These are phyloP conservation scores for Rhamphomyia laevipes DNA, from an alignment of 2,888 invertebrate species.

Conservation along the genomic window DNA sequence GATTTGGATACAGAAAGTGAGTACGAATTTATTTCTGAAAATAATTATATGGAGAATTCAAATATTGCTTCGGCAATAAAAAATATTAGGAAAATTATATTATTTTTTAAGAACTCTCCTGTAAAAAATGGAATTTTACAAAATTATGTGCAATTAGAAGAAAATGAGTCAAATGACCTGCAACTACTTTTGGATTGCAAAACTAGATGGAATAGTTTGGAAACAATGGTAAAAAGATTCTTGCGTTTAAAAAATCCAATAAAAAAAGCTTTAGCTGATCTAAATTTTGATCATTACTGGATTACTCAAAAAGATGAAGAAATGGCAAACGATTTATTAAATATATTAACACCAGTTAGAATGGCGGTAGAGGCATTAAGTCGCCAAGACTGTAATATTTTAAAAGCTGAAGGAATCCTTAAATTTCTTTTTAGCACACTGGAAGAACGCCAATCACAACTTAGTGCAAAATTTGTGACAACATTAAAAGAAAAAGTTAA, in stretches of 20 bases:
- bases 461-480: no score
- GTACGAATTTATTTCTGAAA: no score
- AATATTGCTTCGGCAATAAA: neutral
- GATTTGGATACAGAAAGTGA: no score
- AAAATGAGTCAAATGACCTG: neutral
- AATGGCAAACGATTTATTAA: neutral
- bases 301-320: neutral
- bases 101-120: neutral
- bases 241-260: neutral
- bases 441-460: neutral
- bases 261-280: neutral
- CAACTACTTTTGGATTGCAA: neutral
- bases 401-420: slow-evolving; percentile 1
- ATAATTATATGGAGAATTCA: no score
- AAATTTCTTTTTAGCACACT: slow-evolving; percentile 1
- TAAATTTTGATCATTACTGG: neutral
- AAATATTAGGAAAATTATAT: neutral
- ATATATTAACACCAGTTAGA: neutral
- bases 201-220: slow-evolving; percentile 1
- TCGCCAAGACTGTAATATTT: neutral
- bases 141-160: no score
- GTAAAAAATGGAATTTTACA: neutral
- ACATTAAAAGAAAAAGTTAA: no score
- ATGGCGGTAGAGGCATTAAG: slow-evolving; percentile 1
- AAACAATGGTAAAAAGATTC: neutral